Evolutionary conservation across 2,888 invertebrate genomes (phyloP).

Genomic region (Siphlonurus alternatus): DNA sequence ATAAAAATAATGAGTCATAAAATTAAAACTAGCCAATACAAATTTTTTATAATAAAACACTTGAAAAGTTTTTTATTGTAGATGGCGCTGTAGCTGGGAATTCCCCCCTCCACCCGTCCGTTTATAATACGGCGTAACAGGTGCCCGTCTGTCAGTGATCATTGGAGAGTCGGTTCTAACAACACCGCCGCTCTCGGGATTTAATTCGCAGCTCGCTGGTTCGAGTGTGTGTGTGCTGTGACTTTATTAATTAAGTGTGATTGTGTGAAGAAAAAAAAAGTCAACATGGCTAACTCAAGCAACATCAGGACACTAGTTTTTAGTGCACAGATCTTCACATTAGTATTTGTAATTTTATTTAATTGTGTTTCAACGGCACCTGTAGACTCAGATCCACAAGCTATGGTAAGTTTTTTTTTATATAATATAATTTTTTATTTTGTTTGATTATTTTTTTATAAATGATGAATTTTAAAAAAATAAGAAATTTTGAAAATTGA

Average conservation of each 20-base stretch:
- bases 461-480: too few relatives aligned
- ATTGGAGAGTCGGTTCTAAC: background rate
- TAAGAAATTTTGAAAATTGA: too few relatives aligned
- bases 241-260: too few relatives aligned
- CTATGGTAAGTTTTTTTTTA: background rate
- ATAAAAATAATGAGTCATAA: too few relatives aligned
- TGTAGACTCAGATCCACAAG: background rate
- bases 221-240: background rate
- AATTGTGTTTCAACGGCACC: background rate
- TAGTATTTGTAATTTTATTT: background rate
- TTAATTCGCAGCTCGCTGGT: background rate
- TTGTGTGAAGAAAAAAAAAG: background rate
- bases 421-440: too few relatives aligned
- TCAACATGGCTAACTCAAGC: background rate
- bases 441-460: too few relatives aligned
- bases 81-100: background rate
- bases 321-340: background rate
- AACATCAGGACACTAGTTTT: background rate
- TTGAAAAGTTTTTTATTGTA: too few relatives aligned
- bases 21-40: too few relatives aligned
- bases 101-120: background rate
- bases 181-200: background rate
- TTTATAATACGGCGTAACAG: background rate
- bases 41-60: too few relatives aligned
- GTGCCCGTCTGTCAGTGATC: background rate